Evolutionary conservation across 1,140 invertebrate genomes (phyloP).

Genomic region (Euwallacea fornicatus): DNA sequence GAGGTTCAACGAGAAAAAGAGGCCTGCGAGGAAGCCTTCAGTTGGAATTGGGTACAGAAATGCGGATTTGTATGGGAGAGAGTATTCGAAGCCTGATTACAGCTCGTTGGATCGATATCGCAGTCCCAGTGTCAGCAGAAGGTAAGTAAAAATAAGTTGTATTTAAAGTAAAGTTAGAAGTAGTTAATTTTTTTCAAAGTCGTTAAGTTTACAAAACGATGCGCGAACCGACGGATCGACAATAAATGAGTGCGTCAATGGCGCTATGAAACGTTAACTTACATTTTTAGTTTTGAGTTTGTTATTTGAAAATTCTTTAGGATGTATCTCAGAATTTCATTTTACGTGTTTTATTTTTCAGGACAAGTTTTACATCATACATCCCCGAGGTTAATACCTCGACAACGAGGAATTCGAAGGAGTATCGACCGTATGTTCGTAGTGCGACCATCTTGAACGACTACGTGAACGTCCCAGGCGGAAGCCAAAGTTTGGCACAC

Average conservation of each 20-base stretch:
- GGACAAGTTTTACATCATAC: constrained; percentile 36
- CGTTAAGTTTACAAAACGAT: neutral
- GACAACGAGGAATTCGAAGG: constrained; percentile 21
- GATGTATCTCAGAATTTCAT: too few relatives aligned
- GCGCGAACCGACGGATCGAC: too few relatives aligned
- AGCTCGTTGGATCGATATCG: constrained; percentile 46
- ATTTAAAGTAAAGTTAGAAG: neutral
- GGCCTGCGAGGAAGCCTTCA: constrained; percentile 54
- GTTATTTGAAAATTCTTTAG: too few relatives aligned
- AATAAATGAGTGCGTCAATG: too few relatives aligned
- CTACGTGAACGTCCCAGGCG: constrained; percentile 49
- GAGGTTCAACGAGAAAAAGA: constrained; percentile 80
- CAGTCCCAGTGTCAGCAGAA: constrained; percentile 33
- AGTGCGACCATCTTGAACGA: constrained; percentile 49
- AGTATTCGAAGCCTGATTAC: constrained; percentile 45
- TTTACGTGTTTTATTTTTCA: constrained; percentile 8
- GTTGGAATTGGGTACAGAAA: constrained; percentile 46
- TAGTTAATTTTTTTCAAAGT: neutral
- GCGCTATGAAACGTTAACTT: too few relatives aligned
- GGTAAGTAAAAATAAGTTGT: constrained; percentile 12
- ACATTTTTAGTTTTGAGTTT: too few relatives aligned
- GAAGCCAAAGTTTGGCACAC: constrained; percentile 19
- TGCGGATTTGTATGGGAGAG: constrained; percentile 49
- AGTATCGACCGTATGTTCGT: constrained; percentile 45
- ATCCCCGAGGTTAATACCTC: constrained; percentile 24